These are phyloP conservation scores for Festucalex cinctus DNA, from an alignment of 2,113 vertebrate genomes.

Conservation along the genomic window DNA sequence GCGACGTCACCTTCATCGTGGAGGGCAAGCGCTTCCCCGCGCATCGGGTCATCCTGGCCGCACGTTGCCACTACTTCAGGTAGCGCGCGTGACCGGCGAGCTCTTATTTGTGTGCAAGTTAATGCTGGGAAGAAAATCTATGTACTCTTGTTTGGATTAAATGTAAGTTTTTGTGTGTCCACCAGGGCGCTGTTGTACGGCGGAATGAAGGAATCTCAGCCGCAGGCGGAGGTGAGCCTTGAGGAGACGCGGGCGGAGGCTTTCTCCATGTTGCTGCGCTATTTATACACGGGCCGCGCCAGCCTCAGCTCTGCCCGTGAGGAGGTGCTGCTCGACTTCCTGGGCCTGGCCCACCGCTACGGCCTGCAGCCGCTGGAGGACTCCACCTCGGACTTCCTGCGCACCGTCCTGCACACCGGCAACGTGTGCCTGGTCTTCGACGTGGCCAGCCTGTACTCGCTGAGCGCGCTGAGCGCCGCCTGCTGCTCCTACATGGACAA, in stretches of 20 bases:
- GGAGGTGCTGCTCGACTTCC: slow-evolving; percentile 92
- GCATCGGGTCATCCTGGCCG: slow-evolving; percentile 94
- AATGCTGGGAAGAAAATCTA: not conserved
- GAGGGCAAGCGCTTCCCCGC: slow-evolving; percentile 94
- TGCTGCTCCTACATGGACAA: slow-evolving; percentile 96
- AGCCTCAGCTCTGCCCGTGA: slow-evolving; percentile 90
- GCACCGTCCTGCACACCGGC: slow-evolving; percentile 90
- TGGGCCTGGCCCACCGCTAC: slow-evolving; percentile 94
- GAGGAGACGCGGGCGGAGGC: slow-evolving; percentile 93
- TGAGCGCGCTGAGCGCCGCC: slow-evolving; percentile 83
- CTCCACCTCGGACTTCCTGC: slow-evolving; percentile 94
- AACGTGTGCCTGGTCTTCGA: slow-evolving; percentile 97
- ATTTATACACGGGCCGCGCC: slow-evolving; percentile 94
- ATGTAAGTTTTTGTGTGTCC: too few relatives aligned
- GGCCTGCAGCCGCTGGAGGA: slow-evolving; percentile 94
- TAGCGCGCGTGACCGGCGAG: slow-evolving; percentile 28
- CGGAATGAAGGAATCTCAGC: slow-evolving; percentile 94
- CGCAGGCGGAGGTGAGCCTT: slow-evolving; percentile 91
- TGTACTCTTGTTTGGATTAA: too few relatives aligned
- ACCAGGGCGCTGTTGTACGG: slow-evolving; percentile 90
- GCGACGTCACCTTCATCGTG: slow-evolving; percentile 95
- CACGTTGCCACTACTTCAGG: slow-evolving; percentile 97
- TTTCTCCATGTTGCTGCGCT: slow-evolving; percentile 92
- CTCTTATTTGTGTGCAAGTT: not conserved
- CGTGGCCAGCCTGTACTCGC: slow-evolving; percentile 93